These are phyloP conservation scores for Tupaia tana DNA, from an alignment of 2,113 vertebrate genomes.

Conservation along the genomic window DNA sequence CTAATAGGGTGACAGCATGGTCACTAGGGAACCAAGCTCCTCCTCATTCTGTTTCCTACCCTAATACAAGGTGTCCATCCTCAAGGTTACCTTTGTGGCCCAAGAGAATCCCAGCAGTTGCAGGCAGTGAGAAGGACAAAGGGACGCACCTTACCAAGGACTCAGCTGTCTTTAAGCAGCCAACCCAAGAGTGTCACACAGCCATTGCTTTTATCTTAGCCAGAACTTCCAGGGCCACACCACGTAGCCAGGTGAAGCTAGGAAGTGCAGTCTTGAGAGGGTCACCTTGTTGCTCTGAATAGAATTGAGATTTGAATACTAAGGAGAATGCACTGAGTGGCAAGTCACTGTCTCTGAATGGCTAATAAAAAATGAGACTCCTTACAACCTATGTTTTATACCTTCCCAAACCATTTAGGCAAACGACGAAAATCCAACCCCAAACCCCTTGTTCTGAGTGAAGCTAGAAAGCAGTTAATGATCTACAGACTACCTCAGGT, in stretches of 20 bases:
- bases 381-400: constrained; percentile 61
- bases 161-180: background rate
- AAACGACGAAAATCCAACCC: constrained; percentile 96
- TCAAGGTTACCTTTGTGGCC: background rate
- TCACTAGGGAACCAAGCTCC: background rate
- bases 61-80: background rate
- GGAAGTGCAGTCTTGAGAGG: background rate
- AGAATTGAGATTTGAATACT: background rate
- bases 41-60: background rate
- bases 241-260: background rate
- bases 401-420: constrained; percentile 85
- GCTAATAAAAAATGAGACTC: background rate
- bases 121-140: constrained; percentile 23
- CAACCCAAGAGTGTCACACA: background rate
- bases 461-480: constrained; percentile 99
- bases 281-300: background rate
- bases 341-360: constrained; percentile 30
- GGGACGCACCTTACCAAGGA: background rate
- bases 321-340: background rate
- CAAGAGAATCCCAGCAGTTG: background rate
- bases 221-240: background rate
- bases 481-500: constrained; percentile 99
- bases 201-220: background rate
- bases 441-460: constrained; percentile 96
- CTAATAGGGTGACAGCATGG: background rate